Evolutionary conservation across 2,113 vertebrate genomes (phyloP).

Genomic region (Platycercus adscitus): DNA sequence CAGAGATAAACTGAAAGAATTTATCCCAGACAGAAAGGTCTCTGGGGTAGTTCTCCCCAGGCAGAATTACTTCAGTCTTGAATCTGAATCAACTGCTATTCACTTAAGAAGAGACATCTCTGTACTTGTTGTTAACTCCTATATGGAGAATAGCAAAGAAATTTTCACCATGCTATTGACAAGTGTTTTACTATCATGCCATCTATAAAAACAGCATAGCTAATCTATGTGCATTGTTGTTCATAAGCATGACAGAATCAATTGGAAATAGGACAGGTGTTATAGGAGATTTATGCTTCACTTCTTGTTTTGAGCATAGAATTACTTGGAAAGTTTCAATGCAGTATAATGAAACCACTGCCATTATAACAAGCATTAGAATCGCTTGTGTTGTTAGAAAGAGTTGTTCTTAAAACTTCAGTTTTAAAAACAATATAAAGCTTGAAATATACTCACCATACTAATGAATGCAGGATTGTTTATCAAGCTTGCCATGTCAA

Average conservation of each 20-base stretch:
- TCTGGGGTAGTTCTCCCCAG: neutral
- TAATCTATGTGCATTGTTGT: neutral
- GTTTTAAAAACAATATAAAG: neutral
- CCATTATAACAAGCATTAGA: neutral
- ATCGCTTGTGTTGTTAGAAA: neutral
- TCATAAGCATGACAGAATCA: neutral
- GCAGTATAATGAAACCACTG: neutral
- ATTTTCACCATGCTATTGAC: neutral
- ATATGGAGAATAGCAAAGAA: neutral
- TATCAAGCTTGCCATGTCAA: constrained; percentile 98
- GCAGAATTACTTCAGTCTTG: neutral
- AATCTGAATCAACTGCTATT: neutral
- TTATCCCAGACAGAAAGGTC: neutral
- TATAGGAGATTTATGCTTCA: neutral
- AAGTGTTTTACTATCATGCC: neutral
- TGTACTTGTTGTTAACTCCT: neutral
- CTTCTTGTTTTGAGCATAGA: neutral
- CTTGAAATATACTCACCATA: constrained; percentile 85
- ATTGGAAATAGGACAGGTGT: neutral
- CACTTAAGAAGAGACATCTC: neutral
- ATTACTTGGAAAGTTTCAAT: neutral
- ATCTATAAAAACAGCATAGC: neutral
- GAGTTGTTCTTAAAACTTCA: neutral
- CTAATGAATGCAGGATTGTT: constrained; percentile 99
- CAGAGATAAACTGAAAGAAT: neutral